Base-by-base conservation (phyloP, 1,140 invertebrate species). In the Drosophila equinoxialis region DNA sequence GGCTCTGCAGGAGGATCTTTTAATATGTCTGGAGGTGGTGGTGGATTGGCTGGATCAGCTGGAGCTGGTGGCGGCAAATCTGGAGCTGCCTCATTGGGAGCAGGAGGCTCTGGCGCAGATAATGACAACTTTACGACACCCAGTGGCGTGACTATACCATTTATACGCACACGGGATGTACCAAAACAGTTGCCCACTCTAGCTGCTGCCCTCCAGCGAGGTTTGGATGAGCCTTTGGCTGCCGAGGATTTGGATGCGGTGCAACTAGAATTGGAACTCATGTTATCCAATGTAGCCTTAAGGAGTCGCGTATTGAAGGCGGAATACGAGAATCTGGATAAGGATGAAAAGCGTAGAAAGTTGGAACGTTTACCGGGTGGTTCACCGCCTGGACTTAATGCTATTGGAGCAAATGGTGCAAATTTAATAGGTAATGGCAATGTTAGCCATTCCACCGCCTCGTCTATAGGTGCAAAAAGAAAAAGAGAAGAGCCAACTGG, bases 211-310 rank as follows among this genome's bases (percentile, higher is more conserved):
- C 79, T 96, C 30, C 92, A 93, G 48, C 93, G 95, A 14, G 85
- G 93, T 37, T 81, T 93, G n/a, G 95, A 95, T 41, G 95, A 96
- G 65, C 94, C 94, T 39, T 93, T 96, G 58, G 93, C 93, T 1
- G 95, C 96, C 92, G 97, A 98, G 74, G 97, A 98, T 90, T 92
- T 98, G 11, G 97, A 98, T 91, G 93, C 94, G 0, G 92, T 98
- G 10, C 97, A 99, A 90, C 90, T 96, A 48, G 98, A 98, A 90
- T 92, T 98, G n/a, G 97, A 99, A 93, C 95, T 95, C 45, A 92
- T 98, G 33, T 93, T 98, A 10, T 97, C 96, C 0, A 96, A 95
- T 51, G 95, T 96, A 35, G 96, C 96, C 1, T 94, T 97, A 2
- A 93, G 97, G 45, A 94, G 95, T 72, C 93, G 96, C 75, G 94